Evolutionary conservation across 1,140 invertebrate genomes (phyloP), one percentile per base, ranked within the genome.

Genomic region (Panagrolaimus sp.): DNA sequence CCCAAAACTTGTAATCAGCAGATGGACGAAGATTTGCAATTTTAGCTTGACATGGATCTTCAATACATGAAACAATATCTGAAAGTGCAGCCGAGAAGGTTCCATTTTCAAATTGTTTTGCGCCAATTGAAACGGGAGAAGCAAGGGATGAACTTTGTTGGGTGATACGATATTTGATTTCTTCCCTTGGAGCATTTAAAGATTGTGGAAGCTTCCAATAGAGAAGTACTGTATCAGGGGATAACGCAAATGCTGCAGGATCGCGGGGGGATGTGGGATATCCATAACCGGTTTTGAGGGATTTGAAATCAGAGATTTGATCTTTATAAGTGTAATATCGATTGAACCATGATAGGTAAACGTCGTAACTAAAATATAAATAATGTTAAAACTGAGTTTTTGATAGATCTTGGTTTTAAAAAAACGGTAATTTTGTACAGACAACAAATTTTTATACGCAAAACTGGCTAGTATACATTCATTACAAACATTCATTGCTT

Each of bases 1-100:
- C 66, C 80, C 79, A 81, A 69, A 82, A 82, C 47, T 82, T 77
- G 72, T 82, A 82, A 31, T 81, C 77, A 8, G 67, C 74, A 9
- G 77, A 75, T 23, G 80, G 77, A 38, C 81, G 72, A 3, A 82
- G 67, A 67, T 82, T 83, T 5, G 81, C 48, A 2, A 82, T 69
- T 69, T 81, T 81, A 11, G 77, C 79, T 67, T 73, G 77, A 65
- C 80, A 81, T 0, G 78, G 78, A 75, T 78, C 73, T 9, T 62
- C 47, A 5, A 68, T 42, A 62, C 79, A 81, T 16, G 73, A 25
- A 9, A 82, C 73, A 53, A 78, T 73, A 42, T 82, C 80, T 16
- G 78, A 69, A 0, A 74, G 66, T 0, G 65, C 63, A 20, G 67
- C 38, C 1, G 76, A 68, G 45, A 81, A 81, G 44, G 67, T 66